These are phyloP conservation scores for Sinonovacula constricta DNA, from an alignment of 1,140 invertebrate species.

Conservation along the genomic window DNA sequence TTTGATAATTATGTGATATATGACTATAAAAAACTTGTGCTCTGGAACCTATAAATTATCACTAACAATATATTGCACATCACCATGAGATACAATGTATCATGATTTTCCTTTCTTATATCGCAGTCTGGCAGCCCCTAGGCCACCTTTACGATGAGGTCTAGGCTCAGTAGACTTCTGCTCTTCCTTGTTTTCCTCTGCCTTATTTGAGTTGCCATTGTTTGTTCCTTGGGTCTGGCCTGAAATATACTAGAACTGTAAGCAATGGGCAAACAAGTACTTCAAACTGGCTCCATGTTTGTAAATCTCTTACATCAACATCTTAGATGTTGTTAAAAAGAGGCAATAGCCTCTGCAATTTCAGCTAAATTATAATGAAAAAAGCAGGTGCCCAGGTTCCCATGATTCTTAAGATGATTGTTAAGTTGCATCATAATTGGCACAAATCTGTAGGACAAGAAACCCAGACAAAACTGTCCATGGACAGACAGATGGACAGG, in stretches of 20 bases:
- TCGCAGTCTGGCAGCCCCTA: slow-evolving; percentile 34
- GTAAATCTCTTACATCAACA: too few relatives aligned
- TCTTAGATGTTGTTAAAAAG: too few relatives aligned
- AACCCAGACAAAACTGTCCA: too few relatives aligned
- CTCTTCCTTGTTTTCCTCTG: neutral
- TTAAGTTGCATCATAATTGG: neutral
- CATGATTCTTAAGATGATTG: too few relatives aligned
- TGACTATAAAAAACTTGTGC: too few relatives aligned
- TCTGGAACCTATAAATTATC: too few relatives aligned
- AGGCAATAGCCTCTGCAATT: too few relatives aligned
- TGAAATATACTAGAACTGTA: too few relatives aligned
- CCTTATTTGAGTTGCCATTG: neutral
- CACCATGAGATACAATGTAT: neutral
- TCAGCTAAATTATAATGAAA: neutral
- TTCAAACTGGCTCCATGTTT: slow-evolving; percentile 2
- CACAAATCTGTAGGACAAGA: neutral
- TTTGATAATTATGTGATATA: too few relatives aligned
- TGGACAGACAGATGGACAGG: too few relatives aligned
- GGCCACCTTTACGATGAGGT: slow-evolving; percentile 35
- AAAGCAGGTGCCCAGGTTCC: neutral
- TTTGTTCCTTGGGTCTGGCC: too few relatives aligned
- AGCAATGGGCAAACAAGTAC: neutral
- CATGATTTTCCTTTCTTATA: slow-evolving; percentile 45
- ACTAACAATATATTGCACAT: neutral
- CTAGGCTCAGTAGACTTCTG: neutral